Evolutionary conservation across 2,797 vertebrate genomes (phyloP).

Genomic region (Lepus oiostolus): DNA sequence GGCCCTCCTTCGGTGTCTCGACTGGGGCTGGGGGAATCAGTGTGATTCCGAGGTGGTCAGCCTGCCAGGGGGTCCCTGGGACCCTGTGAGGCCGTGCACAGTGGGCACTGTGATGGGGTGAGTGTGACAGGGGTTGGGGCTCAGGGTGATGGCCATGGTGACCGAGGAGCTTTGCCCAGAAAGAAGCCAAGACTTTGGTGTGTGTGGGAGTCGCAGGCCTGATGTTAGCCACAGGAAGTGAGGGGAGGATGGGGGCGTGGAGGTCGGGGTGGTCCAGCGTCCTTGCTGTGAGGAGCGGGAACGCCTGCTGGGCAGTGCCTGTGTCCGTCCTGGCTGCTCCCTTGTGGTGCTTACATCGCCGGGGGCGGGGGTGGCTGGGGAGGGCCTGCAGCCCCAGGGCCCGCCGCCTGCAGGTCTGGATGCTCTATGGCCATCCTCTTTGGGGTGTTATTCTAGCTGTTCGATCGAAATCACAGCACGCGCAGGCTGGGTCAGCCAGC

Average conservation of each 20-base stretch:
- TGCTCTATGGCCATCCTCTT: slow-evolving; percentile 46
- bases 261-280: accelerated
- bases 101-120: not conserved
- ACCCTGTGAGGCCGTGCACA: not conserved
- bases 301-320: not conserved
- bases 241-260: too few relatives aligned
- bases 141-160: not conserved
- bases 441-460: slow-evolving; percentile 82
- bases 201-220: not conserved
- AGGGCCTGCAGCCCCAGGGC: not conserved
- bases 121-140: not conserved
- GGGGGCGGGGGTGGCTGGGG: not conserved
- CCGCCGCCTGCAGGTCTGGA: not conserved
- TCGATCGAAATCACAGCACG: slow-evolving; percentile 10
- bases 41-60: not conserved
- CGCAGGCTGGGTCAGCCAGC: slow-evolving; percentile 62
- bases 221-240: not conserved
- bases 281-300: not conserved
- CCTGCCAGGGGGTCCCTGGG: not conserved
- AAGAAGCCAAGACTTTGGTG: not conserved
- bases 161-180: too few relatives aligned
- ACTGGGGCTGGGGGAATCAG: not conserved
- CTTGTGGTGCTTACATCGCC: not conserved
- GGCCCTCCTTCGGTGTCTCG: not conserved
- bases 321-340: accelerated